phyloP scores from a whole-genome alignment of 64 coral and sea anemone species.

The Montipora foliosa region DNA sequence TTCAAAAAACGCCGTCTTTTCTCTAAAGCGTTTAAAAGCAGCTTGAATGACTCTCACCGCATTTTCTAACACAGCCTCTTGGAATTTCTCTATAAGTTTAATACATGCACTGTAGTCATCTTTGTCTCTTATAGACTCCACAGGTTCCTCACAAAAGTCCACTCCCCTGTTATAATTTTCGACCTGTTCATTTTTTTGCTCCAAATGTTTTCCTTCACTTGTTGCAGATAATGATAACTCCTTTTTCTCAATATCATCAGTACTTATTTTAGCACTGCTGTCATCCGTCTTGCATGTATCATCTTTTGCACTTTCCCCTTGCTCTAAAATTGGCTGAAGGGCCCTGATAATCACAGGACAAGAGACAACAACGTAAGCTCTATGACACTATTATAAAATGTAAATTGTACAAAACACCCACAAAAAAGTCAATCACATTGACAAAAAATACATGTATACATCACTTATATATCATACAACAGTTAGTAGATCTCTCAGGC shows the following conservation, averaged over 20 bases:
- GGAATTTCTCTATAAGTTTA: constrained; percentile 90
- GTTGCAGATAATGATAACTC: neutral
- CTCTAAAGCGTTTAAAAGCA: constrained; percentile 85
- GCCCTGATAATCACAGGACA: constrained; percentile 38
- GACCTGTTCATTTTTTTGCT: neutral
- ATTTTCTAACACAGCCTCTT: constrained; percentile 89
- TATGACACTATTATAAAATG: neutral
- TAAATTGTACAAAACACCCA: neutral
- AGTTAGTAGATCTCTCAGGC: too few relatives aligned
- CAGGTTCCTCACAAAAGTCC: neutral
- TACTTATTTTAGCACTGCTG: neutral
- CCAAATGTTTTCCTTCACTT: constrained; percentile 10
- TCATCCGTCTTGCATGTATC: constrained; percentile 38
- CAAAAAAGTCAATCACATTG: too few relatives aligned
- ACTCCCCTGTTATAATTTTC: neutral
- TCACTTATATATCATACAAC: too few relatives aligned
- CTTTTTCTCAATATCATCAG: neutral
- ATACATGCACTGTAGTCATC: constrained; percentile 90
- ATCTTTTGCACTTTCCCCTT: constrained; percentile 81
- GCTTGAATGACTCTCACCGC: constrained; percentile 93
- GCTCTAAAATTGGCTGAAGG: constrained; percentile 86
- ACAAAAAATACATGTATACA: too few relatives aligned
- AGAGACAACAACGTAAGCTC: neutral
- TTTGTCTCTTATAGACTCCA: neutral
- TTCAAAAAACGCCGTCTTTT: constrained; percentile 83